These are phyloP conservation scores for Argyresthia goedartella DNA, from an alignment of 2,888 invertebrate genomes.

Conservation along the genomic window DNA sequence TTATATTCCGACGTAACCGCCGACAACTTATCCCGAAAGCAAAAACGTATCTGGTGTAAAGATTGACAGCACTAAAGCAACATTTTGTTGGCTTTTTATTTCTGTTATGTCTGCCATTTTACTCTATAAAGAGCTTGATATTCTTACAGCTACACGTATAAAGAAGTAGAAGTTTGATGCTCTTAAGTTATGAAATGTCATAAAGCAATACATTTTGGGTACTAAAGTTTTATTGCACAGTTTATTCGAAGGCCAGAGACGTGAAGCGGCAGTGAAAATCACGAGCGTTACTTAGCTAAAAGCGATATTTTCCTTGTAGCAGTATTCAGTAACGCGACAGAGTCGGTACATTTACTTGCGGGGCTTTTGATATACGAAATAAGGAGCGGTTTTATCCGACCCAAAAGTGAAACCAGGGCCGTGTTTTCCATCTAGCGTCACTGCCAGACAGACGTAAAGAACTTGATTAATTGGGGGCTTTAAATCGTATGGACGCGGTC, in stretches of 20 bases:
- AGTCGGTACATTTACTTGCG: too few species aligned
- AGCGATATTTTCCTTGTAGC: background rate
- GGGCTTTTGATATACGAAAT: background rate
- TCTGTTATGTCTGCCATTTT: background rate
- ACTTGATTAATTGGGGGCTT: constrained; percentile 35
- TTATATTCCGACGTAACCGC: constrained; percentile 41
- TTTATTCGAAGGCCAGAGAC: background rate
- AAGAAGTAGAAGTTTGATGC: too few species aligned
- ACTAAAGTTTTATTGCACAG: background rate
- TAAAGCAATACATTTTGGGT: background rate
- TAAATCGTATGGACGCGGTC: constrained; percentile 20
- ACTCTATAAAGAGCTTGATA: background rate
- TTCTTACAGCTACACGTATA: too few species aligned
- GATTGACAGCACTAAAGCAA: constrained; percentile 30
- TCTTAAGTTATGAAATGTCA: too few species aligned
- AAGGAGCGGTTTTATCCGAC: background rate
- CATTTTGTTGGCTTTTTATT: constrained; percentile 10
- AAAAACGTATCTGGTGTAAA: constrained; percentile 34
- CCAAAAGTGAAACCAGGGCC: background rate
- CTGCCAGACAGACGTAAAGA: constrained; percentile 25
- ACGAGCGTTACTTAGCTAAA: background rate
- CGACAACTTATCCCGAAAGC: constrained; percentile 28
- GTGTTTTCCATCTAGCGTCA: background rate
- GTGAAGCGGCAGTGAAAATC: background rate
- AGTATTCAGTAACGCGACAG: background rate